Evolutionary conservation across 2,113 vertebrate species (phyloP).

Genomic region (Lophochroa leadbeateri): DNA sequence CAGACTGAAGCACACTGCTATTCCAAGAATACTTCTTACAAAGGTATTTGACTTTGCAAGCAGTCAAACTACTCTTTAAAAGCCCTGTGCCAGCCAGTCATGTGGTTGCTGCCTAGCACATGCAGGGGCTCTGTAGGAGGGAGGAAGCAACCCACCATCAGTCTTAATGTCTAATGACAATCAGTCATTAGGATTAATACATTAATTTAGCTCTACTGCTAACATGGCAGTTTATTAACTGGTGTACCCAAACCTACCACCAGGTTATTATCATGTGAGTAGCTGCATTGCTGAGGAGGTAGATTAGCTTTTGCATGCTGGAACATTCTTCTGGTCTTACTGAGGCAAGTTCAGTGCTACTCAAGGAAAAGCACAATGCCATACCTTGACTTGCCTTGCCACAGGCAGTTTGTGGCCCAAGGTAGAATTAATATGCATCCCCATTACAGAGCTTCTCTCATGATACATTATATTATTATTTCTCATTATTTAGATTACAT

Average conservation of each 20-base stretch:
- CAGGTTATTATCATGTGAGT: accelerated
- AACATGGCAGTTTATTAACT: neutral
- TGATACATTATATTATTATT: neutral
- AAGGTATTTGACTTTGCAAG: neutral
- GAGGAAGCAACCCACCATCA: neutral
- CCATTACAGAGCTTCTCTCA: neutral
- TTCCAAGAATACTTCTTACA: neutral
- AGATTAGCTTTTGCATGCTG: neutral
- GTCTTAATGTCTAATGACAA: neutral
- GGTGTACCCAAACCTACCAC: neutral
- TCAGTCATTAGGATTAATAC: neutral
- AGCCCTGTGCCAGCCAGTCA: neutral
- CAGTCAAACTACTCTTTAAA: neutral
- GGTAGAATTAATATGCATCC: neutral
- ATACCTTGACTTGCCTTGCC: neutral
- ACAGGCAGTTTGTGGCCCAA: neutral
- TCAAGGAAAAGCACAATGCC: neutral
- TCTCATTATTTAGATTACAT: neutral
- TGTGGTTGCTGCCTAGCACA: accelerated
- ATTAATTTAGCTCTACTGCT: neutral
- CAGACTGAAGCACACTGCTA: neutral
- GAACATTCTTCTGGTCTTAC: neutral
- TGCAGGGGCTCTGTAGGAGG: neutral
- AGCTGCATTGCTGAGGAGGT: no score
- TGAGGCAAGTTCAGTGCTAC: neutral